Evolutionary conservation across 1,140 invertebrate species (phyloP), one percentile per base, ranked within the genome.

Genomic region (Copidosoma floridanum): DNA sequence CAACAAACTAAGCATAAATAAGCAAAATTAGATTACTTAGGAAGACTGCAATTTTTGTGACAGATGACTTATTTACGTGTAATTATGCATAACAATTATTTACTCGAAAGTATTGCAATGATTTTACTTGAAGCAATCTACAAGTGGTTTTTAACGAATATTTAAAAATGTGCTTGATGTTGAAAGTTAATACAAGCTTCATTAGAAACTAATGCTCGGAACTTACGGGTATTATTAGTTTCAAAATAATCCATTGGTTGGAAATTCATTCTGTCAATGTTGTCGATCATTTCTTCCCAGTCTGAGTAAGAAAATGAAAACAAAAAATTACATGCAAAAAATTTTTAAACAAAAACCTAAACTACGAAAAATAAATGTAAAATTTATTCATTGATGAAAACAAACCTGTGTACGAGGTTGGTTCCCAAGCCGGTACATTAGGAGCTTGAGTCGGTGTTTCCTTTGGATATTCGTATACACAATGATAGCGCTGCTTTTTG

Each of bases 401-500:
- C 57, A 47, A 66, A 77, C 78, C 75, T 64, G 73, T 64, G 59
- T 77, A 78, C 24, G 73, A 71, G 24, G 78, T 73, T 27, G 75
- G 74, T 57, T 79, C 75, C 73, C 75, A 80, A 35, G 65, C 69
- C 4, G 71, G 71, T 16, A 69, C 65, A 8, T 68, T 27, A 57
- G 73, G 72, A 53, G 62, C 70, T 56, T 72, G 74, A 61, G 35
- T 69, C 32, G 71, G 60, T 10, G 79, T 80, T 75, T 91, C 89
- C 65, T 88, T 85, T 23, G 90, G 90, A 77, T 92, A 91, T 71
- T 91, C 88, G 72, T 91, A 92, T 37, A 91, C 88, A 69, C 88
- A 89, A 71, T 90, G 88, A 73, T 90, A 90, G 70, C 88, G 87
- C 77, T 91, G 89, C 64, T 89, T 87, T 72, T 92, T 90, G 80